Conservation (phyloP, 2,797 vertebrate genomes). For the Pseudochirops cupreus region DNA sequence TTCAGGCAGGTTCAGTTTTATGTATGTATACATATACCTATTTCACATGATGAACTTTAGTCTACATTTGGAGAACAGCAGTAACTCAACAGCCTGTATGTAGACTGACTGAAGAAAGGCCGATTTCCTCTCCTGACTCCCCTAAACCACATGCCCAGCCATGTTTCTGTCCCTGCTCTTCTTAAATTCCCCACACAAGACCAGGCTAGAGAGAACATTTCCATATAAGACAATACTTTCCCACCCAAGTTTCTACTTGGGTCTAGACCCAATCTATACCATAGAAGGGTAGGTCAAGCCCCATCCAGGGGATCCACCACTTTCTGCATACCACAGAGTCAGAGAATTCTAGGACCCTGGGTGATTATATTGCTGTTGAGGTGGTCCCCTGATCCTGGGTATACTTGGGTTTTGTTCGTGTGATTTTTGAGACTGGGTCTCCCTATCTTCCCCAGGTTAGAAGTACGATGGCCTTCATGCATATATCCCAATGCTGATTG, state of each 20-base stretch:
- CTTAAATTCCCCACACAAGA: background rate
- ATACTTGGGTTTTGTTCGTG: background rate
- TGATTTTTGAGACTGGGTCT: background rate
- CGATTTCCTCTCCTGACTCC: background rate
- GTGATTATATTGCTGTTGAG: background rate
- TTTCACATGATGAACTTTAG: background rate
- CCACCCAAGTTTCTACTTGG: background rate
- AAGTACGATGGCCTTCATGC: background rate
- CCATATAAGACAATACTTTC: background rate
- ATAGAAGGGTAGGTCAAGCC: background rate
- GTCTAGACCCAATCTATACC: background rate
- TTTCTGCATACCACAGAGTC: background rate
- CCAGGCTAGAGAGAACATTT: background rate
- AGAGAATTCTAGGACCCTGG: background rate
- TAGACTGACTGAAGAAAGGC: background rate
- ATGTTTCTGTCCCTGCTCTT: background rate
- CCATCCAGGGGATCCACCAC: background rate
- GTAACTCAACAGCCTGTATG: background rate
- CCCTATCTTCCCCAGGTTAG: background rate
- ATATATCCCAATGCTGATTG: background rate
- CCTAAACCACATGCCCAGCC: background rate
- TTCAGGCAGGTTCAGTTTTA: background rate
- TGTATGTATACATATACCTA: background rate
- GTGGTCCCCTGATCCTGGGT: background rate
- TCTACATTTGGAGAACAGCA: background rate